Percentiles rank a stretch among this genome's conserved stretches.
phyloP scores from a whole-genome alignment of 2,888 invertebrate species.

The Pseudococcus longispinus region DNA sequence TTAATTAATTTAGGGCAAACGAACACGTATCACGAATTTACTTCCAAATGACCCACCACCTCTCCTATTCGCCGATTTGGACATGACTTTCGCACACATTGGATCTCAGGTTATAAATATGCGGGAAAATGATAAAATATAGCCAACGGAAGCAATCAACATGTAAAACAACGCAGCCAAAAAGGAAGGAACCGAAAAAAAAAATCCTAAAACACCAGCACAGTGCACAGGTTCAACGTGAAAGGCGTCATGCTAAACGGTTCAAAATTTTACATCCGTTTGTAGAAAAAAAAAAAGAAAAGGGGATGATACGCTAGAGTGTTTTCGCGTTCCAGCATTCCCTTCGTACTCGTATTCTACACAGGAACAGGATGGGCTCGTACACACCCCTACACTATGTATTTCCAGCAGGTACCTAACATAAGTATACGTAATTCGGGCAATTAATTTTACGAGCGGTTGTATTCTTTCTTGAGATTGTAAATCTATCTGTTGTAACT shows the following conservation, averaged over 20 bases:
- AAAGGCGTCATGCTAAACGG: constrained; percentile 47
- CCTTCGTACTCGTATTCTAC: not conserved
- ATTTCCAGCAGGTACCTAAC: constrained; percentile 14
- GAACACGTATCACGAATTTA: not conserved
- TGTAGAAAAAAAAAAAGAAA: constrained; percentile 15
- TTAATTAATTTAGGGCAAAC: not conserved
- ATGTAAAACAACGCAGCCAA: constrained; percentile 8
- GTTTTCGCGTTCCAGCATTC: constrained; percentile 19
- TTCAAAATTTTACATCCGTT: constrained; percentile 49
- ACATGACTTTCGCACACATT: not conserved
- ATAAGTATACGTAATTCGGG: not conserved
- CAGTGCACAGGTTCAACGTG: constrained; percentile 5
- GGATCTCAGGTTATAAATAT: not conserved
- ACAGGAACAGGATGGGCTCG: constrained; percentile 44
- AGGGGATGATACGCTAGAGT: constrained; percentile 51
- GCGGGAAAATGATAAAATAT: not conserved
- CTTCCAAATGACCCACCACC: not conserved
- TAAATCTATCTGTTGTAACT: not conserved
- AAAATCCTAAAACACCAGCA: not conserved
- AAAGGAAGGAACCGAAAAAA: constrained; percentile 36
- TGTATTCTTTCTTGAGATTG: not conserved
- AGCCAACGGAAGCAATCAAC: constrained; percentile 34
- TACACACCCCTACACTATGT: constrained; percentile 9
- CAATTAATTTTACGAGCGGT: constrained; percentile 31
- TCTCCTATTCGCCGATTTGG: not conserved